Evolutionary conservation across 1,140 invertebrate species (phyloP), one percentile per base, ranked within the genome.

Genomic region (Galleria mellonella): DNA sequence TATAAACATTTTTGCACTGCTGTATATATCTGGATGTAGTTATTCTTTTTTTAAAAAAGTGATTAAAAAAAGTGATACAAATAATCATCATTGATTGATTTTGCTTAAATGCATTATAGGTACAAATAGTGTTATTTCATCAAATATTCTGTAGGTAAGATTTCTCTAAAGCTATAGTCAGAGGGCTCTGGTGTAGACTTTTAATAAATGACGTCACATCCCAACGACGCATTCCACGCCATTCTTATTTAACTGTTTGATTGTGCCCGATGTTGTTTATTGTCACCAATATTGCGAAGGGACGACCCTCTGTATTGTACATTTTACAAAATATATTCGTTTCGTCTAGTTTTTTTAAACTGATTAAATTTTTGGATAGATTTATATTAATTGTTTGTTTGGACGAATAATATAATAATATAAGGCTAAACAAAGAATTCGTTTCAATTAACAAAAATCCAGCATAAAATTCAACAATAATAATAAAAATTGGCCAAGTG

Each of bases 231-330:
- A 75, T 75, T 73, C 70, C 66, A 27, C 50, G 51, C 62, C 55
- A 58, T 73, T 68, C 61, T 63, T 72, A 66, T 70, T 74, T 75
- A 73, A 72, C 66, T 71, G 70, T 57, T 63, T 75, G 70, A 78
- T 78, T 67, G 72, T 61, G 39, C 61, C 52, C 45, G 47, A 49
- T 55, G 71, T 75, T 78, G 70, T 75, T 78, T 78, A 78, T 73
- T 70, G 74, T 68, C 62, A 59, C 64, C 56, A 55, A 69, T 72
- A 73, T 77, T 62, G 56, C 47, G 46, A 48, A 48, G 58, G 50
- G 55, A 32, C 57, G 50, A 45, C 49, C 52, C 51, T 53, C 37
- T 23, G 17, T n/a, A n/a, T n/a, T n/a, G n/a, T 23, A 6, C 17
- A 23, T 23, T 23, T 23, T 23, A 23, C 17, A 6, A 6, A 23